Percentiles rank a stretch among this genome's conserved stretches.
phyloP scores from a whole-genome alignment of 2,888 invertebrate genomes.

The Ophioninae sp. region DNA sequence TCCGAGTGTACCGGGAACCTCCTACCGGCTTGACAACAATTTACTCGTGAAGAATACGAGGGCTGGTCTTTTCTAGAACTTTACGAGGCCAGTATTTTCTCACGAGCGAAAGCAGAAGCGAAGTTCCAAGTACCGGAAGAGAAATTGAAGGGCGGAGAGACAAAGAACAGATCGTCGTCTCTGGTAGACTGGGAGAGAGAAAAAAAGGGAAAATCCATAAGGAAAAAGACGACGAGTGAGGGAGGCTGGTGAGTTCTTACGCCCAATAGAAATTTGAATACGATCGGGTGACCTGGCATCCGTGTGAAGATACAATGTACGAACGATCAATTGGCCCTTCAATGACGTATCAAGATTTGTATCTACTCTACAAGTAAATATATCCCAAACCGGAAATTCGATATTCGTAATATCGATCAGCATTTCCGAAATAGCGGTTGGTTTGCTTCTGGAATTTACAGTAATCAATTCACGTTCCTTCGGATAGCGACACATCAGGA shows the following conservation, averaged over 20 bases:
- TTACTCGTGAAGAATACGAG: conserved; percentile 28
- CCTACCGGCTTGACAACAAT: conserved; percentile 26
- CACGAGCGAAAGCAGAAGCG: conserved; percentile 34
- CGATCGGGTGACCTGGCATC: background rate
- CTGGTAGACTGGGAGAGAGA: too few species aligned
- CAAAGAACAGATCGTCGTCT: background rate
- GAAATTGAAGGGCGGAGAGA: conserved; percentile 47
- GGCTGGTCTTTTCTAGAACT: background rate
- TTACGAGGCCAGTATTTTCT: conserved; percentile 37
- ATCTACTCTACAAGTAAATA: background rate
- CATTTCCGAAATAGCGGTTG: background rate
- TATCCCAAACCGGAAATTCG: background rate
- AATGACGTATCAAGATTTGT: background rate
- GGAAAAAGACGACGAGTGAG: background rate
- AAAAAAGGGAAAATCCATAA: background rate
- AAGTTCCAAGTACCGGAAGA: conserved; percentile 39
- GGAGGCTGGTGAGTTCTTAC: background rate
- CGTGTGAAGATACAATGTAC: background rate
- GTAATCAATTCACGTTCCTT: background rate
- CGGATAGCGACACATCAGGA: background rate
- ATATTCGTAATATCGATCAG: background rate
- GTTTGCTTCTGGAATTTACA: background rate
- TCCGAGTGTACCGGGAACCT: conserved; percentile 3
- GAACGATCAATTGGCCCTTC: background rate
- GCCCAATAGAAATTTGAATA: background rate